Evolutionary conservation across 2,113 vertebrate genomes (phyloP), one percentile per base, ranked within the genome.

Genomic region (Acanthochromis polyacanthus): DNA sequence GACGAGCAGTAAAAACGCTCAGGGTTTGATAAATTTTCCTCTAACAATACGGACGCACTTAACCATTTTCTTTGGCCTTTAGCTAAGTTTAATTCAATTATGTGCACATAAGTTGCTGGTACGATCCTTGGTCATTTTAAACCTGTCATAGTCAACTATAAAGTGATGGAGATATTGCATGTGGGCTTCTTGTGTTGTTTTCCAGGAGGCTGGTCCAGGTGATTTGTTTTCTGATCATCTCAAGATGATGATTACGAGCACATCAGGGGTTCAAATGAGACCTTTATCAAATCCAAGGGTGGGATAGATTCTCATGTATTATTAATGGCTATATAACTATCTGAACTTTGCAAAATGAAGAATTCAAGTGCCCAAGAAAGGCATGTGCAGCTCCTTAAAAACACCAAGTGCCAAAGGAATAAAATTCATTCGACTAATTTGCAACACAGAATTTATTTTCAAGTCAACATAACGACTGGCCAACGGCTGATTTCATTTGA

Each of bases 1-100:
- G 69, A 78, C 62, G 75, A 51, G 46, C 59, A 45, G 72, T 62
- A 69, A 55, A 65, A 84, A 81, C 0, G 10, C 22, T 46, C 23
- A 10, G 40, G 57, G 58, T 64, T n/a, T 83, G 63, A 71, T 78
- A 10, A 19, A 85, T 86, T 45, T 53, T 1, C 20, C 15, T 30
- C 23, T 2, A 64, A 68, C 32, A 57, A 58, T 19, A 20, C 6
- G 60, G 25, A 68, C 23, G 55, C 17, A 16, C 22, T 81, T 71
- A 32, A 64, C 23, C 59, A 66, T 12, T 20, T 38, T 69, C 51
- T 43, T 10, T 30, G 14, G 5, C 52, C 16, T 59, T 60, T 63
- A 28, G 2, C 4, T 51, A 14, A 36, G 10, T 50, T 67, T 40
- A 9, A 19, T n/a, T 19, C 10, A 75, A 16, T 56, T 56, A 16